Evolutionary conservation across 2,797 vertebrate species (phyloP), one percentile per base, ranked within the genome.

Genomic region (Acanthornis magna): DNA sequence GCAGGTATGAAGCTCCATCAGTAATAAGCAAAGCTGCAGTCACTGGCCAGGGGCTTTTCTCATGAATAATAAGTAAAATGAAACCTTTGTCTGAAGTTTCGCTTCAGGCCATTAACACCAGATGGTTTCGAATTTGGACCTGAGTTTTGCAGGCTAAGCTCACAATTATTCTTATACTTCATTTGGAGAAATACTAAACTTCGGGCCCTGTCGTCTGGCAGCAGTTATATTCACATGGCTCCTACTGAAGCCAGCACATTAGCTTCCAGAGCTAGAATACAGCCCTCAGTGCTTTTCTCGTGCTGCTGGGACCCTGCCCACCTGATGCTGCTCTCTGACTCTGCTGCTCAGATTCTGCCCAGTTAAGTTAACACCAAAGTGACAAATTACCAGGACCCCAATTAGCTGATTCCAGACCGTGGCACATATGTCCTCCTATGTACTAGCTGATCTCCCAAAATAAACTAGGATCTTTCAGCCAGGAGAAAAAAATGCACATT

Each of bases 151-250:
- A 2, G 48, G 63, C 81, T 83, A 89, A 92, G 53, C 20, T 89
- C 48, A 43, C 77, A 73, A 92, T 75, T 95, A 68, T 54, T 88
- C 93, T 91, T 87, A 76, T 82, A 73, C 57, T 74, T 80, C 23
- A 14, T 45, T 88, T 15, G 19, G 48, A 89, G 57, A 93, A 94
- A 89, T 45, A 47, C 61, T 88, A 50, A 89, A 89, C 81, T 91
- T 90, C 42, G 61, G 53, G n/a, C 32, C 45, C 40, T 40, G 48
- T 94, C 63, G 48, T 42, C 48, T 91, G 91, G 80, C 84, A 82
- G 60, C 26, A 20, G 34, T 60, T 87, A n/a, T 0, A 0, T n/a
- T 54, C 71, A 79, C 65, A 38, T 34, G 72, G 68, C 57, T 94
- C 62, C 47, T 3, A 4, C 66, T 65, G 47, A 90, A 93, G 66